Evolutionary conservation across 1,140 invertebrate genomes (phyloP), one percentile per base, ranked within the genome.

Genomic region (Sipha flava): DNA sequence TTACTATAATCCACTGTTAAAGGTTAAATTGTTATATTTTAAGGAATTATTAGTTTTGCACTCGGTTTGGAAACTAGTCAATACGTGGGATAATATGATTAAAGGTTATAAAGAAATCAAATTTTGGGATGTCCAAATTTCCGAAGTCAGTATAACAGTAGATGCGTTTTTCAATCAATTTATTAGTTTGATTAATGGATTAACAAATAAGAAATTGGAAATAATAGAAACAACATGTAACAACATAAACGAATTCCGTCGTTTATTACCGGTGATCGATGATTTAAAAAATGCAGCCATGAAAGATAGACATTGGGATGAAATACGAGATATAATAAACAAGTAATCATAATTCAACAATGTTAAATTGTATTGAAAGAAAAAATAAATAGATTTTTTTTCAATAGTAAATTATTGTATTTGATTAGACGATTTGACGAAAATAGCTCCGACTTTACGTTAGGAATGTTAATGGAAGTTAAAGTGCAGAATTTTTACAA

Each of bases 121-220:
- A 31, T 31, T 49, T 49, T 12, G 3, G 47, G 18, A 31, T 47
- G 7, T 72, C n/a, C 26, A 47, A 21, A n/a, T 49, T n/a, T 72
- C 68, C 9, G 45, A 72, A 12, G 14, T 72, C 29, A 49, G 31
- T 21, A 12, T 26, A 2, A 21, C 16, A 14, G 47, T 72, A 12
- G 26, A 34, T 2, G 9, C 18, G 29, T 29, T 49, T n/a, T 49
- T 31, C 0, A 12, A 49, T 31, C 7, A 47, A 72, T 52, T 72
- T n/a, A 47, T 31, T 47, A 14, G 5, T 29, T 29, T 49, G 12
- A 3, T 21, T 14, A n/a, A 49, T 26, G 26, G 3, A 21, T 72
- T 72, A 31, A 49, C 10, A n/a, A 31, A 72, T 34, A 72, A 72
- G 49, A 72, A 72, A 72, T 52, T 43, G 68, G 68, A 72, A 10